Evolutionary conservation across 2,888 invertebrate genomes (phyloP), one percentile per base, ranked within the genome.

Genomic region (Ditylenchus weischeri): DNA sequence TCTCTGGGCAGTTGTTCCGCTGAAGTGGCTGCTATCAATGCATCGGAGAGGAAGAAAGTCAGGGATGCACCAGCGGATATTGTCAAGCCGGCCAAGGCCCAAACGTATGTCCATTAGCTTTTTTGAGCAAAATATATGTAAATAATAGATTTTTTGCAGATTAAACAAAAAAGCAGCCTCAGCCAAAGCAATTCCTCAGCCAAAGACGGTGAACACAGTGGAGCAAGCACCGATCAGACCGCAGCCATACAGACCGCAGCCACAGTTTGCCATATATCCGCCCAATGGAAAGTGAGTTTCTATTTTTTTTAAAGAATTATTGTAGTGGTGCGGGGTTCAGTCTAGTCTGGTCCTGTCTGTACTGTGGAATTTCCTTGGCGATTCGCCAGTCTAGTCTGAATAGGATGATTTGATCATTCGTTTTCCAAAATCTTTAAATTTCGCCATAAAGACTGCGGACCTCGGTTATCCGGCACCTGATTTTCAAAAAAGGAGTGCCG

Each of bases 11-110:
- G 76, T 57, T 81, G 81, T 59, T 80, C 80, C 23, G 81, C 79
- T 43, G 81, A 81, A 71, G 81, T 81, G n/a, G 81, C 81, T 15
- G 81, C 81, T 2, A 82, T 81, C 68, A 80, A 79, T 57, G 71
- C 75, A 19, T 48, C 69, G 7, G 74, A 76, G 19, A 48, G 66
- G 51, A 58, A 63, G 49, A 70, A 73, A 38, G 51, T 57, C 18
- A 11, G 64, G 38, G 65, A 51, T 51, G 54, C 69, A n/a, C 64
- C 69, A 23, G 15, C 62, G 23, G 68, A 69, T 47, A 70, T 68
- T 19, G 68, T 68, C 54, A 68, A 68, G 47, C 68, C 68, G 13
- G 57, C 69, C 36, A 70, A 68, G 35, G 36, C 47, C 15, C 36
- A 65, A 15, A 19, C 29, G 62, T 62, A 62, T 43, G n/a, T 59